Conservation (phyloP, 2,797 vertebrate species). For the Paedocypris micromegethes region DNA sequence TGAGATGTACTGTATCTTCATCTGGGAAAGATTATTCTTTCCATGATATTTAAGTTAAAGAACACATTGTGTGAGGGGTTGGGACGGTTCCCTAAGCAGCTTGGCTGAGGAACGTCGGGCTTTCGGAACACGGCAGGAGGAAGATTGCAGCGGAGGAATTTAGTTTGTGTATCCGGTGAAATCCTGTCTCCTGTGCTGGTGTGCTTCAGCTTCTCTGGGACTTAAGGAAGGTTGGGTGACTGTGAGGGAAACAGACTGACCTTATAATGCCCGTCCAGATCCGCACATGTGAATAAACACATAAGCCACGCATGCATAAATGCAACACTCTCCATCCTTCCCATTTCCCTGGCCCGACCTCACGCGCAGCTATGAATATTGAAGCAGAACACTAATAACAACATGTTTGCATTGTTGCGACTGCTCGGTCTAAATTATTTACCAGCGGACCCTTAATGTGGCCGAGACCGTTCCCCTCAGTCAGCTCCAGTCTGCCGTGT, state of each 20-base stretch:
- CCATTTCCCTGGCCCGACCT: background rate
- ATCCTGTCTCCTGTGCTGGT: background rate
- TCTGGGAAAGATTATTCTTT: constrained; percentile 29
- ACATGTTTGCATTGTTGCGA: constrained; percentile 45
- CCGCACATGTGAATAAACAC: background rate
- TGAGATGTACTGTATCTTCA: constrained; percentile 32
- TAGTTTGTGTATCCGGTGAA: constrained; percentile 13
- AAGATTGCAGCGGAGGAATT: background rate
- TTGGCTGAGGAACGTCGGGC: constrained; percentile 14
- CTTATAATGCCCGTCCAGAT: background rate
- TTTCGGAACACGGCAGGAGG: constrained; percentile 1
- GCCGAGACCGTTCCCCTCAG: constrained; percentile 13
- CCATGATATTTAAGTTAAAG: constrained; percentile 39
- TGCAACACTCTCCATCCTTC: constrained; percentile 6
- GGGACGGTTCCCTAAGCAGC: constrained; percentile 13
- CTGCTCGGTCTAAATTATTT: constrained; percentile 44
- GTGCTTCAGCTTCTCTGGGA: background rate
- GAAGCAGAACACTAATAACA: constrained; percentile 40
- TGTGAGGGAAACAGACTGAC: background rate
- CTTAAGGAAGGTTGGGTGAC: background rate
- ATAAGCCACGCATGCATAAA: constrained; percentile 10
- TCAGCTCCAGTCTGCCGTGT: constrained; percentile 32
- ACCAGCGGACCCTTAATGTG: constrained; percentile 38
- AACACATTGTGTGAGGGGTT: constrained; percentile 24
- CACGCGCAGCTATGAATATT: constrained; percentile 37